Base-by-base conservation (phyloP, 2,113 vertebrate species). In the Nesospiza acunhae region DNA sequence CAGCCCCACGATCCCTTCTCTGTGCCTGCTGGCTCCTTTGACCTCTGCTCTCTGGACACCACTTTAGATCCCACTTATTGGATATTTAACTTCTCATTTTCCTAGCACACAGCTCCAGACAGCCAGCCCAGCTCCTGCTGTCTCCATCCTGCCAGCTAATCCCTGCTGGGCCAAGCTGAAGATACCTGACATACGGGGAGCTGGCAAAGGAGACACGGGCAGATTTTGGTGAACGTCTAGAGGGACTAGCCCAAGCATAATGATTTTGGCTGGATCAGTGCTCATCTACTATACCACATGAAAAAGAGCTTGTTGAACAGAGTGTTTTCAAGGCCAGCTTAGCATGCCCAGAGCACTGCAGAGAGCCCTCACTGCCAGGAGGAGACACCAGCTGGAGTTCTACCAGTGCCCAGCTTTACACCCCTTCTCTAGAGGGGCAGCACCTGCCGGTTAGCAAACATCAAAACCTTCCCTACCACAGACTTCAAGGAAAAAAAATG, bases 51-150 rank as follows among this genome's bases (percentile, higher is more conserved):
- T 83, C 96, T 84, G 72, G 79, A 74, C 68, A 74, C 63, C 59
- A 47, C 22, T 96, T 94, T 28, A 55, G 46, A 89, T 47, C 30
- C 39, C 47, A 41, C 42, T 94, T 85, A 90, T 1, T 74, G 50
- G 67, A 59, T 86, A 81, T 74, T 95, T 86, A 92, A 62, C 83
- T 93, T 93, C 70, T 70, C 76, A 26, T 92, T 96, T 92, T 89
- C 47, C 63, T 92, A 19, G 1, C 42, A 33, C 22, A 7, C 35
- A 46, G 46, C 88, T 88, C 63, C 64, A 88, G 63, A 8, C 41
- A 76, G 87, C 27, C 74, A 64, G 59, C 4, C 31, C 67, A 58
- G 75, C 8, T 92, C 85, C 69, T 76, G 68, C 85, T 74, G 88
- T 17, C 79, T 90, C 78, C 80, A 81, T 74, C 42, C 88, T 88